These are phyloP conservation scores for Cataglyphis hispanica DNA, from an alignment of 1,140 invertebrate species.

Conservation along the genomic window DNA sequence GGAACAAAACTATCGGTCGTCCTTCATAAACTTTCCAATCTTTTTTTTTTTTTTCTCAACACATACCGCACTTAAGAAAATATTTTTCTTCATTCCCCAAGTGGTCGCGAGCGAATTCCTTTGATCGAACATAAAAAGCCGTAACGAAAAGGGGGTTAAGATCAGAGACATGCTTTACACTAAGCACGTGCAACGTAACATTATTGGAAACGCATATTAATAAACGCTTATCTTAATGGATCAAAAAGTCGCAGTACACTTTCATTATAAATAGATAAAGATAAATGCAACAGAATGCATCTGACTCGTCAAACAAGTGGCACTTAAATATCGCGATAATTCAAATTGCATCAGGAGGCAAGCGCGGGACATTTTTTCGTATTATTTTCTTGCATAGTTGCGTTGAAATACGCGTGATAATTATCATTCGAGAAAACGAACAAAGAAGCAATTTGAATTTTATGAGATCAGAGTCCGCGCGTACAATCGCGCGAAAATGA, in stretches of 20 bases:
- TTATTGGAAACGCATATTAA: constrained; percentile 21
- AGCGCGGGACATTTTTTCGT: background rate
- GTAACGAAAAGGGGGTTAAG: constrained; percentile 22
- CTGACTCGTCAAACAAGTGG: constrained; percentile 62
- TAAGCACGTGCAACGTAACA: background rate
- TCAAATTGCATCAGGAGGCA: constrained; percentile 25
- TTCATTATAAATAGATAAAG: constrained; percentile 62
- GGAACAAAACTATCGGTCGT: background rate
- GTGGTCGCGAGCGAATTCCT: constrained; percentile 3
- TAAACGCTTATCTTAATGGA: background rate
- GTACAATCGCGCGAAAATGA: too few relatives aligned
- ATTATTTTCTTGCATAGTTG: background rate
- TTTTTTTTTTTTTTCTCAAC: background rate
- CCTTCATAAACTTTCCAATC: constrained; percentile 6
- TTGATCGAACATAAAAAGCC: background rate
- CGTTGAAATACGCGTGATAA: background rate
- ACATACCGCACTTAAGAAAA: background rate
- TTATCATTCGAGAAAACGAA: background rate
- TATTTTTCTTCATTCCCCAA: background rate
- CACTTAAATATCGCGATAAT: constrained; percentile 15
- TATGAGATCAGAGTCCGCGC: background rate
- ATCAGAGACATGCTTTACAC: background rate
- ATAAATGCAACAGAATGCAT: constrained; percentile 49
- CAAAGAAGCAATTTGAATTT: background rate
- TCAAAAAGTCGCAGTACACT: constrained; percentile 24